Conservation (phyloP, 2,797 vertebrate species). For the Netta rufina region DNA sequence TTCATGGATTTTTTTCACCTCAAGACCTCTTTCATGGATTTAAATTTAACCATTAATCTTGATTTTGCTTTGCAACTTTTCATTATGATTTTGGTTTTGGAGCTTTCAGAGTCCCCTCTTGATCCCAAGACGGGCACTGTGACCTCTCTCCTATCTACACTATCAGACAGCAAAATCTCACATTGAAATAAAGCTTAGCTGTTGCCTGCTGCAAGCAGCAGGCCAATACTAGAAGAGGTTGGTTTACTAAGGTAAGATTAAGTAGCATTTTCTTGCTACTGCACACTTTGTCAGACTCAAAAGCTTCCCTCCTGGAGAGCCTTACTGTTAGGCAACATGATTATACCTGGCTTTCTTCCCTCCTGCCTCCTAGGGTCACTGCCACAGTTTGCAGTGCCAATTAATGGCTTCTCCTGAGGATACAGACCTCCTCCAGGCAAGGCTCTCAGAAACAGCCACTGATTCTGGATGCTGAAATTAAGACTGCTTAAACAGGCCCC, state of each 20-base stretch:
- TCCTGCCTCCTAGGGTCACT: neutral
- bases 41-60: neutral
- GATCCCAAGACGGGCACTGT: neutral
- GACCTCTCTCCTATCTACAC: neutral
- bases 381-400: neutral
- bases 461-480: neutral
- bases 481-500: neutral
- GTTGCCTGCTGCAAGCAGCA: neutral
- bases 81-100: neutral
- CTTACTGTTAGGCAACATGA: accelerated
- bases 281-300: neutral
- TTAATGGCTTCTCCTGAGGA: neutral
- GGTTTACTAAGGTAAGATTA: neutral
- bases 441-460: neutral
- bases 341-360: neutral
- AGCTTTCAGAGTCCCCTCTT: neutral
- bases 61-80: neutral
- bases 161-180: neutral
- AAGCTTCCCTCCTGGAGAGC: neutral
- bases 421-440: neutral
- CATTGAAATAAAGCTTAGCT: neutral
- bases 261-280: neutral
- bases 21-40: neutral
- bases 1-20: neutral
- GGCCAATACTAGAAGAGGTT: neutral